phyloP scores from a whole-genome alignment of 2,113 vertebrate species.

The Cariama cristata region DNA sequence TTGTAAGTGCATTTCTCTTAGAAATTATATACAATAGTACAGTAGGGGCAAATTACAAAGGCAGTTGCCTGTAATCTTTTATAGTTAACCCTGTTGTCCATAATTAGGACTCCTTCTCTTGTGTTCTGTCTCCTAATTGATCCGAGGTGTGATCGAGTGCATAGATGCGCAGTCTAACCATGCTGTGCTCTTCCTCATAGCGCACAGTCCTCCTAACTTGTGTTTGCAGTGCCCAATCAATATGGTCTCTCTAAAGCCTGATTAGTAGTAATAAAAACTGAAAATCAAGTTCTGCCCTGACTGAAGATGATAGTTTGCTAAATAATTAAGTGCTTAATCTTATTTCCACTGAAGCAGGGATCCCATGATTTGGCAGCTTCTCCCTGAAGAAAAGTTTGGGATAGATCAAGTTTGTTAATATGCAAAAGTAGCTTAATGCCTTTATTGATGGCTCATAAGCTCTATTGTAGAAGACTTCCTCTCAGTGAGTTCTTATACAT shows the following conservation, averaged over 20 bases:
- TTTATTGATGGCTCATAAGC: neutral
- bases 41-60: neutral
- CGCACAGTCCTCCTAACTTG: neutral
- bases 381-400: neutral
- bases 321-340: neutral
- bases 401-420: neutral
- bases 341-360: neutral
- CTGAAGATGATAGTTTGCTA: neutral
- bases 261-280: neutral
- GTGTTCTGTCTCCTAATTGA: neutral
- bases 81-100: neutral
- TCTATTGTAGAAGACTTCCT: neutral
- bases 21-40: neutral
- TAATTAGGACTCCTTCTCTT: neutral
- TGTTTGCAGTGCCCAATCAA: neutral
- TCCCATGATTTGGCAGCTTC: neutral
- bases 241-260: neutral
- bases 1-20: neutral
- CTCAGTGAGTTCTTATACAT: neutral
- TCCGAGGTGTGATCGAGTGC: neutral
- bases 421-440: neutral
- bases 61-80: neutral
- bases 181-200: neutral
- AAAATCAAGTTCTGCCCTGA: neutral
- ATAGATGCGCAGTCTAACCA: neutral